Evolutionary conservation across 2,113 vertebrate species (phyloP).

Genomic region (Nannobrachium achirus): DNA sequence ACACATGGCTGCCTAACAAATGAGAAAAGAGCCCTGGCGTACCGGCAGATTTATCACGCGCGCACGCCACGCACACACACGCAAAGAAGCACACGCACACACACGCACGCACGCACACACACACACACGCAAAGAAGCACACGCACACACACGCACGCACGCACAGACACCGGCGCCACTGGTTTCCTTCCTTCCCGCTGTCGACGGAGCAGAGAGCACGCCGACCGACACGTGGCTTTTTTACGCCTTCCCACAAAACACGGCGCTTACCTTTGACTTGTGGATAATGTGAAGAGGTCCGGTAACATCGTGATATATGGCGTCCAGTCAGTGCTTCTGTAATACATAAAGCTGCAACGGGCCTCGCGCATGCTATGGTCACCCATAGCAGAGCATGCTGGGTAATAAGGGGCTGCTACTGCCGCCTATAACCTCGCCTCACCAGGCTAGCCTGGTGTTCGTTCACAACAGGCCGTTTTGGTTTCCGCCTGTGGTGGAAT

Average conservation of each 20-base stretch:
- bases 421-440: too few species aligned
- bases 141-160: conserved; percentile 15
- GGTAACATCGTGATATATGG: conserved; percentile 33
- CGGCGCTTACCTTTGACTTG: conserved; percentile 54
- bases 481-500: too few species aligned
- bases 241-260: conserved; percentile 39
- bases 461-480: too few species aligned
- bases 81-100: conserved; percentile 62
- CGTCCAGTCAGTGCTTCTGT: conserved; percentile 36
- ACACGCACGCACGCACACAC: conserved; percentile 24
- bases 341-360: conserved; percentile 52
- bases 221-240: too few species aligned
- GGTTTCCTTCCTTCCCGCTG: conserved; percentile 56
- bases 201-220: conserved; percentile 35
- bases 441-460: too few species aligned
- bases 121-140: conserved; percentile 6
- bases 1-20: conserved; percentile 94
- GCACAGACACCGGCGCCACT: conserved; percentile 46
- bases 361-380: conserved; percentile 15
- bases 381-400: conserved; percentile 24
- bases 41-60: conserved; percentile 82
- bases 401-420: conserved; percentile 17
- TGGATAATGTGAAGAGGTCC: conserved; percentile 54
- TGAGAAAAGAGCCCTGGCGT: conserved; percentile 89
- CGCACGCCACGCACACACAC: conserved; percentile 56